phyloP scores from a whole-genome alignment of 1,140 invertebrate genomes.

The Ericerus pela region DNA sequence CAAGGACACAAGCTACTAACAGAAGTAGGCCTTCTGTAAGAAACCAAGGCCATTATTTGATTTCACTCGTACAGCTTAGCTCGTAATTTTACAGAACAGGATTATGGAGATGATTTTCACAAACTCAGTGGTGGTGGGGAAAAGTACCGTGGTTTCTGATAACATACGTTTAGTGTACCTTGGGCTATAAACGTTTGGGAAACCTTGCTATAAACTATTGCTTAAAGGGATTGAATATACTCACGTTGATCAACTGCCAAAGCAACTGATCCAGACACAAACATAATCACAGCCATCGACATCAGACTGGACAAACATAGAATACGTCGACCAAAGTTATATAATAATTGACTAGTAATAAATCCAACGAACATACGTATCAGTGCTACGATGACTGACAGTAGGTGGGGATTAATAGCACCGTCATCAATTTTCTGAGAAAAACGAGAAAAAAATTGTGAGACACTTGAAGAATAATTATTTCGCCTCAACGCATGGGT shows the following conservation, averaged over 20 bases:
- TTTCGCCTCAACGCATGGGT: neutral
- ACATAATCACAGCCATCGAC: conserved; percentile 38
- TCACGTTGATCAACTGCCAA: neutral
- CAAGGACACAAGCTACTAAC: too few species aligned
- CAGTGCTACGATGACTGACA: conserved; percentile 44
- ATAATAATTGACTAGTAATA: conserved; percentile 37
- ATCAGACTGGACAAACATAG: conserved; percentile 36
- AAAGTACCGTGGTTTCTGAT: too few species aligned
- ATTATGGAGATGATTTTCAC: too few species aligned
- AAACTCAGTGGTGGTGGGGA: too few species aligned
- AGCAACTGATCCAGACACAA: conserved; percentile 31
- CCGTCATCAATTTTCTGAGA: conserved; percentile 33
- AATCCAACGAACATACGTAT: conserved; percentile 45
- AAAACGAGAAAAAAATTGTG: neutral
- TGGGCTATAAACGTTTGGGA: too few species aligned
- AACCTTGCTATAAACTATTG: too few species aligned
- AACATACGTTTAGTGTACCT: too few species aligned
- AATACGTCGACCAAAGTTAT: conserved; percentile 34
- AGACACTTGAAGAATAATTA: neutral
- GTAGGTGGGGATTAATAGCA: conserved; percentile 35
- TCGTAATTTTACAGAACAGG: too few species aligned
- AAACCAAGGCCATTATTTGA: too few species aligned
- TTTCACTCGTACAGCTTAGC: too few species aligned
- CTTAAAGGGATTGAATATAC: neutral
- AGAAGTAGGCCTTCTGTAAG: too few species aligned